Evolutionary conservation across 2,888 invertebrate genomes (phyloP).

Genomic region (Drosophila colorata): DNA sequence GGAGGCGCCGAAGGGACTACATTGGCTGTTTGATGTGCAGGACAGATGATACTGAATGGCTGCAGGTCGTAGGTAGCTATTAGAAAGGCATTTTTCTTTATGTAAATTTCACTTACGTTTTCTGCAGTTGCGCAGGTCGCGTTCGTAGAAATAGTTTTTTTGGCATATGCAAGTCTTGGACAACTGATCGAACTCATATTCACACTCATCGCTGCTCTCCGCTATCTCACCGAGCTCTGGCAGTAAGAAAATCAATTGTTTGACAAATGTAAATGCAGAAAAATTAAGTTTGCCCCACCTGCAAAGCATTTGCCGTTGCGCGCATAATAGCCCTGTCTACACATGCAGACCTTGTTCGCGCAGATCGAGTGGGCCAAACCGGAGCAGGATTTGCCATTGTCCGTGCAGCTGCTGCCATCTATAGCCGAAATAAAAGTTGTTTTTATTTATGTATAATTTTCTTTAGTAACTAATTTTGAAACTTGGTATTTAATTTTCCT

Average conservation of each 20-base stretch:
- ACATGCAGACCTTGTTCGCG: constrained; percentile 81
- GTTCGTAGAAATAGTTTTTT: constrained; percentile 82
- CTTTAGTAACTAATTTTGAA: background rate
- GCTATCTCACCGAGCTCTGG: constrained; percentile 84
- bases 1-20: constrained; percentile 84
- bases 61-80: constrained; percentile 25
- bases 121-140: constrained; percentile 81
- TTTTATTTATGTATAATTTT: no score
- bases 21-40: constrained; percentile 84
- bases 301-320: constrained; percentile 82
- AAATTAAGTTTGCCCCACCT: constrained; percentile 57
- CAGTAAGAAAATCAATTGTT: no score
- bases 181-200: constrained; percentile 77
- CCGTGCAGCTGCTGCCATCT: constrained; percentile 82
- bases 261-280: background rate
- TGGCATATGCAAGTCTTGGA: constrained; percentile 83
- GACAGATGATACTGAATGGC: constrained; percentile 81
- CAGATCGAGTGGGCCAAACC: constrained; percentile 83
- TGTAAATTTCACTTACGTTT: constrained; percentile 78
- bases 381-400: constrained; percentile 78
- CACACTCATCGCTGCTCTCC: constrained; percentile 82
- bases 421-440: background rate
- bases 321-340: constrained; percentile 82
- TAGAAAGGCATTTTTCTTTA: background rate
- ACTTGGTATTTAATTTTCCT: no score